Evolutionary conservation across 2,797 vertebrate species (phyloP).

Genomic region (Myotis daubentonii): DNA sequence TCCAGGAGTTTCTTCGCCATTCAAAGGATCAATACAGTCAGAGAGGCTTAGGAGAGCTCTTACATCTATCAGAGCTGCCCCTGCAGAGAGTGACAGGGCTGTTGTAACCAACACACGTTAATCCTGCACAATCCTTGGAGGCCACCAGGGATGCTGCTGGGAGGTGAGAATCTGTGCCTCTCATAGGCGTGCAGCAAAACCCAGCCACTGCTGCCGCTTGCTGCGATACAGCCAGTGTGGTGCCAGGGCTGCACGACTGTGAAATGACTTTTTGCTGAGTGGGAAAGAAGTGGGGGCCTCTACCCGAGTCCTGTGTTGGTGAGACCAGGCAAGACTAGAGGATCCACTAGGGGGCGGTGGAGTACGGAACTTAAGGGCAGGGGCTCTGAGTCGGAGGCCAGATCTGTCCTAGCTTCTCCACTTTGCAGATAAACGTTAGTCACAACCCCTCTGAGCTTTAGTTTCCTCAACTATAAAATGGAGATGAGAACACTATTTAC

Average conservation of each 20-base stretch:
- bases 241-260: not conserved
- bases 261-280: not conserved
- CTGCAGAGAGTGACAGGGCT: not conserved
- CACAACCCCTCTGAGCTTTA: not conserved
- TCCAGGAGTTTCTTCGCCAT: not conserved
- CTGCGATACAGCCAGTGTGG: not conserved
- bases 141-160: not conserved
- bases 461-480: not conserved
- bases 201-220: not conserved
- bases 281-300: not conserved
- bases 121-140: not conserved
- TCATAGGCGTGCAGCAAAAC: not conserved
- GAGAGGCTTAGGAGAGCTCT: not conserved
- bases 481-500: not conserved
- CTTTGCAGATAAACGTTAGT: not conserved
- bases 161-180: not conserved
- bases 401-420: not conserved
- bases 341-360: conserved; percentile 60
- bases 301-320: too few species aligned
- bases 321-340: not conserved
- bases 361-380: not conserved
- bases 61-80: not conserved
- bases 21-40: not conserved
- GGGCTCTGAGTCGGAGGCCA: accelerated
- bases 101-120: not conserved